Evolutionary conservation across 2,888 invertebrate species (phyloP).

Genomic region (Neoascia interrupta): DNA sequence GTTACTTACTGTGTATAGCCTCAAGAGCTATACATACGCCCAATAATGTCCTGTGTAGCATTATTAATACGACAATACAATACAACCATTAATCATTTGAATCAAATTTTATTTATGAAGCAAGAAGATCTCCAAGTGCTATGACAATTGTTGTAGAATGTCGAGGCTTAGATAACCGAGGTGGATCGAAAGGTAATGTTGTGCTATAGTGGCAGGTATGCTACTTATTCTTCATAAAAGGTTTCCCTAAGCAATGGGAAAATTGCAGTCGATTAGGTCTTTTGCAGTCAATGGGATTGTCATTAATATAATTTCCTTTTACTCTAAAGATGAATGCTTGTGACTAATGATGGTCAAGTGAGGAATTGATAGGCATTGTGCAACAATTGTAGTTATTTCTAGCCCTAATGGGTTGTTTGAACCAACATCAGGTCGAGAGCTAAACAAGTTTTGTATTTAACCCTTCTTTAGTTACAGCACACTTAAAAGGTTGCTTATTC

Average conservation of each 20-base stretch:
- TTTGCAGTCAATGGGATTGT: constrained; percentile 46
- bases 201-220: not conserved
- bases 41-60: constrained; percentile 23
- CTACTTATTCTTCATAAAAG: too few species aligned
- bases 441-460: too few species aligned
- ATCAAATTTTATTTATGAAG: constrained; percentile 56
- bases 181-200: not conserved
- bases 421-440: too few species aligned
- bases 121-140: constrained; percentile 38
- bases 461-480: too few species aligned
- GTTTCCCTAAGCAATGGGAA: constrained; percentile 29
- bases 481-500: too few species aligned
- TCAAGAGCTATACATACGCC: constrained; percentile 16
- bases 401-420: too few species aligned
- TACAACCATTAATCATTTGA: constrained; percentile 58
- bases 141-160: constrained; percentile 27
- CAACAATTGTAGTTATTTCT: too few species aligned
- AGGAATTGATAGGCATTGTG: constrained; percentile 23
- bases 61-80: constrained; percentile 48
- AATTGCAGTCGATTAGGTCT: constrained; percentile 39
- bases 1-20: constrained; percentile 31
- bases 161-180: constrained; percentile 19
- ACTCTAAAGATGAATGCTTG: constrained; percentile 7
- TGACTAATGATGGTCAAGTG: constrained; percentile 48
- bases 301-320: constrained; percentile 31